Percentiles rank a stretch among this genome's conserved stretches.
Conservation (phyloP, 2,113 vertebrate species). For the Uropsilus gracilis region DNA sequence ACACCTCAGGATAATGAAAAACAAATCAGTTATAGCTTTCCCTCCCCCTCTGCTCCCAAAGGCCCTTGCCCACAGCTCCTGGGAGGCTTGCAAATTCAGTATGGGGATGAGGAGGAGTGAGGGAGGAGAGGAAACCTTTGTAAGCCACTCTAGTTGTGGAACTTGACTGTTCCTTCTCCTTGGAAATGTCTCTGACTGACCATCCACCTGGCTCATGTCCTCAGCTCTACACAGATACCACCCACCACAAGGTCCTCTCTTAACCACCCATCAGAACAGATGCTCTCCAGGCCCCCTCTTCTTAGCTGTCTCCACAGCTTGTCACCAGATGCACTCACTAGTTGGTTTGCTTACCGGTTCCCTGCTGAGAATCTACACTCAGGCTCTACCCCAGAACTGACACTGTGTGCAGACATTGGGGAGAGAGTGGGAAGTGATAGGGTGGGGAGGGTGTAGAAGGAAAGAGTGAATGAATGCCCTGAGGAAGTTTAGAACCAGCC, state of each 20-base stretch:
- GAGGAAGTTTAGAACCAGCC: not conserved
- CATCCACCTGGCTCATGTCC: not conserved
- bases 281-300: not conserved
- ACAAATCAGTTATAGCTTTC: slow-evolving; percentile 12
- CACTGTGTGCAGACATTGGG: not conserved
- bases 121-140: not conserved
- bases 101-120: not conserved
- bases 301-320: not conserved
- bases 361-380: not conserved
- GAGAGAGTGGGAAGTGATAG: too few species aligned
- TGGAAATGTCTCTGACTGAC: not conserved
- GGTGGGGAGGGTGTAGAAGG: too few species aligned
- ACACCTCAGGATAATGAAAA: slow-evolving; percentile 63
- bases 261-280: not conserved
- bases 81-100: not conserved
- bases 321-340: not conserved
- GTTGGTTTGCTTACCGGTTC: not conserved
- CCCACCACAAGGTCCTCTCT: not conserved
- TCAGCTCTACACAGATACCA: not conserved
- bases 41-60: not conserved
- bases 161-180: not conserved
- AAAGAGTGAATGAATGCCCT: not conserved
- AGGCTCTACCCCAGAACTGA: not conserved
- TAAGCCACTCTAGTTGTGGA: not conserved
- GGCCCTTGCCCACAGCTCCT: not conserved